A percentile compares a stretch with the other conserved stretches of the same genome.
These are phyloP conservation scores for Drosophila subobscura DNA, from an alignment of 1,140 invertebrate genomes.

Conservation along the genomic window DNA sequence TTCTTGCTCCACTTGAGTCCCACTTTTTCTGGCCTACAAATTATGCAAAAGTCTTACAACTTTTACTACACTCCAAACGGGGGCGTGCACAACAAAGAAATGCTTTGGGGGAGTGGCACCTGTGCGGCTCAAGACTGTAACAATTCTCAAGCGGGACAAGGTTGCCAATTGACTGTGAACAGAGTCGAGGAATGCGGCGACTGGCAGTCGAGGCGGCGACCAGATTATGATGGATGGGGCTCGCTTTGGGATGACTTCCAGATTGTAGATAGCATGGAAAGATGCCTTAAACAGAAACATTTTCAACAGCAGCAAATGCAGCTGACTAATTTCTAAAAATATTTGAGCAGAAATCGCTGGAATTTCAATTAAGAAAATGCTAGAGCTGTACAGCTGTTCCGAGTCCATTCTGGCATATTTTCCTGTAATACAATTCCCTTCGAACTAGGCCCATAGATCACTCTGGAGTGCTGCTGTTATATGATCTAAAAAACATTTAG, in stretches of 20 bases:
- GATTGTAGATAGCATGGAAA: not conserved
- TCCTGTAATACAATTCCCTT: too few relatives aligned
- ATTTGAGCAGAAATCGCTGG: too few relatives aligned
- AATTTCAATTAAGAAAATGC: too few relatives aligned
- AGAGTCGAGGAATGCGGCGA: slow-evolving; percentile 13
- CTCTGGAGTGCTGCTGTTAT: not conserved
- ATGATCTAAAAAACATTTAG: not conserved
- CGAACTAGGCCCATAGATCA: too few relatives aligned
- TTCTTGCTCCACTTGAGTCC: slow-evolving; percentile 31
- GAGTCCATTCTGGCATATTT: too few relatives aligned
- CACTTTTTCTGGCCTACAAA: slow-evolving; percentile 72
- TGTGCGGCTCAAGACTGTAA: slow-evolving; percentile 29
- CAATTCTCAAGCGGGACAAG: slow-evolving; percentile 70
- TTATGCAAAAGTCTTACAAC: slow-evolving; percentile 66
- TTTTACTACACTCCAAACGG: slow-evolving; percentile 21
- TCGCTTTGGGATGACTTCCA: too few relatives aligned
- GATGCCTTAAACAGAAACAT: too few relatives aligned
- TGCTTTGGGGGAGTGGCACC: not conserved
- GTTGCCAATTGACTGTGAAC: slow-evolving; percentile 75
- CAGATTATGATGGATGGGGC: slow-evolving; percentile 6
- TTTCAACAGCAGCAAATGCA: too few relatives aligned
- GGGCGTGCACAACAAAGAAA: not conserved
- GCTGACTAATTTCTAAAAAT: too few relatives aligned
- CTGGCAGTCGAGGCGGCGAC: slow-evolving; percentile 2
- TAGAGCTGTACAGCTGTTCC: too few relatives aligned